These are phyloP conservation scores for Mastigias papua DNA, from an alignment of 30 jellyfish, hydroid and myxozoan species.

Conservation along the genomic window DNA sequence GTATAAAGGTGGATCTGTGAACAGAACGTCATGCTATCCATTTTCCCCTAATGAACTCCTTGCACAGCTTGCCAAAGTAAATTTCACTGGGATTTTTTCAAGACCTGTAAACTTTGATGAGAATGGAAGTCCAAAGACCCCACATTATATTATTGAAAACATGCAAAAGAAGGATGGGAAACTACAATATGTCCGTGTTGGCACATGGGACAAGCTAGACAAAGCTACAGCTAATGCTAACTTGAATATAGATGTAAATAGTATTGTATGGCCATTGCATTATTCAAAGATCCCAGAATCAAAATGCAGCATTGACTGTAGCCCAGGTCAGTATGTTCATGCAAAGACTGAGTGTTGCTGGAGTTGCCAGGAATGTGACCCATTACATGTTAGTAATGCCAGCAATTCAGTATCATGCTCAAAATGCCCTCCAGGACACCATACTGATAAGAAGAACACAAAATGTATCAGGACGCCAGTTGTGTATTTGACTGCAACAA, in stretches of 20 bases:
- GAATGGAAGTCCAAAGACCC: conserved; percentile 74
- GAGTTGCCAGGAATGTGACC: conserved; percentile 80
- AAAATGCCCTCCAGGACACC: conserved; percentile 72
- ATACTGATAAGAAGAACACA: conserved; percentile 72
- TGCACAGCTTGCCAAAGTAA: conserved; percentile 48
- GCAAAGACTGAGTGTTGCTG: conserved; percentile 90
- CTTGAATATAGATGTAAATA: conserved; percentile 13
- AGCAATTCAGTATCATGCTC: conserved; percentile 67
- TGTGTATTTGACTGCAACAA: conserved; percentile 30
- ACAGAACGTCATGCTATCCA: conserved; percentile 53
- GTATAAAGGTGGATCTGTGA: conserved; percentile 13
- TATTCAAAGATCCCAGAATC: conserved; percentile 57
- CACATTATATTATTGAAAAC: conserved; percentile 84
- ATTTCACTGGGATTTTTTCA: conserved; percentile 58
- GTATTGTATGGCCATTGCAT: conserved; percentile 74
- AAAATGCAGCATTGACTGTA: conserved; percentile 82
- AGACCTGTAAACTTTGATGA: conserved; percentile 67
- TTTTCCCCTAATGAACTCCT: conserved; percentile 46
- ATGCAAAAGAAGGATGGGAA: conserved; percentile 56
- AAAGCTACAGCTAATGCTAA: conserved; percentile 1
- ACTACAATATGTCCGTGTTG: conserved; percentile 53
- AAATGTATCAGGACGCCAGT: conserved; percentile 78
- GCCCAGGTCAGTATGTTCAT: conserved; percentile 85
- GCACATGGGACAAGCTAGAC: conserved; percentile 67
- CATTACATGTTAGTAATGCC: conserved; percentile 65